phyloP scores from a whole-genome alignment of 1,140 invertebrate genomes.

The Cylas formicarius region DNA sequence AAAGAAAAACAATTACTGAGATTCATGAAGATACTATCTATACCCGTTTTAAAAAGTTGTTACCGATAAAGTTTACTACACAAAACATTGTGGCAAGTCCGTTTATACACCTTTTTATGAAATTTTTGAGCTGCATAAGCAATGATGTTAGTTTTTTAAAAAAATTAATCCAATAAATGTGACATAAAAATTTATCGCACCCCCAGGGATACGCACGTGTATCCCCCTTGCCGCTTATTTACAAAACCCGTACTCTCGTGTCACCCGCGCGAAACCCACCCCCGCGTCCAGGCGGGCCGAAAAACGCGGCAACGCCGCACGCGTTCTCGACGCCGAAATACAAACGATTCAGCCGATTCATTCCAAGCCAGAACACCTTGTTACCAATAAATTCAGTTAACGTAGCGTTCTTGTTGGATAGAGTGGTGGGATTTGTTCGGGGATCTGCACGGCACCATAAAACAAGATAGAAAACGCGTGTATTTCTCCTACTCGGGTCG shows the following conservation, averaged over 20 bases:
- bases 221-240: neutral
- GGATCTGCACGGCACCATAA: slow-evolving; percentile 39
- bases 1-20: too few relatives aligned
- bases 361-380: slow-evolving; percentile 42
- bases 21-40: too few relatives aligned
- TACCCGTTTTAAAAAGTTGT: too few relatives aligned
- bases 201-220: neutral
- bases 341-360: slow-evolving; percentile 43
- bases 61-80: too few relatives aligned
- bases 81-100: too few relatives aligned
- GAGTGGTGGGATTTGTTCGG: slow-evolving; percentile 43
- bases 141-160: too few relatives aligned
- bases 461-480: slow-evolving; percentile 40
- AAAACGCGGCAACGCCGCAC: slow-evolving; percentile 15
- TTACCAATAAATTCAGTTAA: slow-evolving; percentile 45
- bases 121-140: too few relatives aligned
- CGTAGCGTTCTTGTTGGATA: slow-evolving; percentile 37
- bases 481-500: slow-evolving; percentile 21
- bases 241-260: neutral
- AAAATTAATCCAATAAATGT: too few relatives aligned
- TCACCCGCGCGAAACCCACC: neutral
- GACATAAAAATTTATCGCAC: too few relatives aligned
- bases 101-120: too few relatives aligned
- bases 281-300: neutral
- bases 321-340: slow-evolving; percentile 42